Conservation (phyloP, 2,113 vertebrate species). For the Lathamus discolor region DNA sequence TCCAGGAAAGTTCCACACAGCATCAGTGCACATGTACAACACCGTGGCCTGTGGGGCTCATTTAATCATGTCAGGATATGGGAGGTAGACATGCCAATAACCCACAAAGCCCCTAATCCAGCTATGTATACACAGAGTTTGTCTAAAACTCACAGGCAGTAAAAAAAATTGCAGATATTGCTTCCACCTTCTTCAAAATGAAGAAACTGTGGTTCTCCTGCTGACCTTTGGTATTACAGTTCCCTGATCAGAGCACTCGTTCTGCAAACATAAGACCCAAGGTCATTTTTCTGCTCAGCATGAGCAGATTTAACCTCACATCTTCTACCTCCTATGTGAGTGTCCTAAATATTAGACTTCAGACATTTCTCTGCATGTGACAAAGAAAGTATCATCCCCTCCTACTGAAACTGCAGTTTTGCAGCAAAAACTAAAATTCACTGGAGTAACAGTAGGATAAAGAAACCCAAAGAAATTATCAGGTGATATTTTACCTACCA, state of each 20-base stretch:
- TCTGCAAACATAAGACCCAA: constrained; percentile 16
- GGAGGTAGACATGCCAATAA: not conserved
- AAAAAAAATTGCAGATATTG: not conserved
- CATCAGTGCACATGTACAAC: not conserved
- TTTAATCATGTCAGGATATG: not conserved
- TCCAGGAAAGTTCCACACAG: not conserved
- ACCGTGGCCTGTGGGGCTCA: not conserved
- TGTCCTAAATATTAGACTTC: constrained; percentile 37
- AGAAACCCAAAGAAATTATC: not conserved
- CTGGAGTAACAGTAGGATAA: not conserved
- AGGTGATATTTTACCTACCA: not conserved
- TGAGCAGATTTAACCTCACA: constrained; percentile 16
- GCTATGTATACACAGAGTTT: not conserved
- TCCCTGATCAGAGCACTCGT: not conserved
- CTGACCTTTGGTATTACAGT: not conserved
- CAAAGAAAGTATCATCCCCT: not conserved
- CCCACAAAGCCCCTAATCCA: not conserved
- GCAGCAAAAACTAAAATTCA: not conserved
- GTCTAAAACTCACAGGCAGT: not conserved
- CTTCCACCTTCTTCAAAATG: not conserved
- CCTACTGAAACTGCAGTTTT: not conserved
- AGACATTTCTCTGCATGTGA: constrained; percentile 24
- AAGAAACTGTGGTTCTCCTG: not conserved
- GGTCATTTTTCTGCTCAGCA: constrained; percentile 43
- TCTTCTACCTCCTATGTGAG: constrained; percentile 26